phyloP scores from a whole-genome alignment of 2,888 invertebrate species.

The Sericinus montela region DNA sequence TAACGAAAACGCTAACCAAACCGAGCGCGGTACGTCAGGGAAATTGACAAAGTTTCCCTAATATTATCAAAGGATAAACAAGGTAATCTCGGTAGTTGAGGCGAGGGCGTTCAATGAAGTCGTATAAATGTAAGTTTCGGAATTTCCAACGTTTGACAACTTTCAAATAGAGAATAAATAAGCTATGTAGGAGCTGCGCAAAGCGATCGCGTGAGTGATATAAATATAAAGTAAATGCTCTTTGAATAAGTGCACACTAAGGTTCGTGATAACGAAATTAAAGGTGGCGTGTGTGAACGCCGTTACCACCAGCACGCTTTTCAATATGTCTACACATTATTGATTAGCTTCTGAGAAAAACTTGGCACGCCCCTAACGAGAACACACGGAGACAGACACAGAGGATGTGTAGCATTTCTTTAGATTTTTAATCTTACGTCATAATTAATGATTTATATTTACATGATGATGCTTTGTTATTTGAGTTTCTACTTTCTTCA shows the following conservation, averaged over 20 bases:
- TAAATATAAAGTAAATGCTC: constrained; percentile 21
- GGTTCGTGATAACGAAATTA: constrained; percentile 28
- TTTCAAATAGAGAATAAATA: constrained; percentile 10
- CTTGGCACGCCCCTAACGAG: constrained; percentile 42
- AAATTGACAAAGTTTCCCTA: constrained; percentile 71
- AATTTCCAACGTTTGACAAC: constrained; percentile 4
- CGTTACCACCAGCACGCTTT: constrained; percentile 47
- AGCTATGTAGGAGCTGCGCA: constrained; percentile 13
- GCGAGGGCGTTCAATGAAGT: constrained; percentile 13
- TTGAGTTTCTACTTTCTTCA: too few relatives aligned
- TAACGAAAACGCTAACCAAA: constrained; percentile 55
- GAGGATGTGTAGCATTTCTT: constrained; percentile 24
- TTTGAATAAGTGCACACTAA: constrained; percentile 22
- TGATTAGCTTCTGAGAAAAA: constrained; percentile 63
- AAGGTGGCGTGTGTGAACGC: constrained; percentile 46
- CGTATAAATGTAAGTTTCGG: constrained; percentile 6
- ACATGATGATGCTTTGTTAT: constrained; percentile 3
- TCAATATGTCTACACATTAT: constrained; percentile 59
- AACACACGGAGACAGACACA: constrained; percentile 24
- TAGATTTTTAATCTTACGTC: constrained; percentile 27
- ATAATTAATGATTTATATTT: constrained; percentile 14
- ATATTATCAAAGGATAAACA: constrained; percentile 58
- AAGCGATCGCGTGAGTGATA: constrained; percentile 18
- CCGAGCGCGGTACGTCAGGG: constrained; percentile 44
- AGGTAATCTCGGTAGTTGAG: constrained; percentile 40